phyloP scores from a whole-genome alignment of 2,797 vertebrate species.

The Microctenopoma stevenorrisi region DNA sequence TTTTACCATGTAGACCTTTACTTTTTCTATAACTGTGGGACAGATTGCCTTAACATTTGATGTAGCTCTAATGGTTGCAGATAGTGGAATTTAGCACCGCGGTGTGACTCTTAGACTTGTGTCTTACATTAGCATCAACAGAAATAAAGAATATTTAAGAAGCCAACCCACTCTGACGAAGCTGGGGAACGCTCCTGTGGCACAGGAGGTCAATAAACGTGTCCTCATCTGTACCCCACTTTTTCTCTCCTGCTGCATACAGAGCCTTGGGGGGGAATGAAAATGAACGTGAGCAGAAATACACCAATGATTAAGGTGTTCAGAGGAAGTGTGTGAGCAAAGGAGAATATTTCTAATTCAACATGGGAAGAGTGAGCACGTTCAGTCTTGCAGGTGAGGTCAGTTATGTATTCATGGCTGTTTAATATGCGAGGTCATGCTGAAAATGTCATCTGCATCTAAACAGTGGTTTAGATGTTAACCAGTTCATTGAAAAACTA shows the following conservation, averaged over 20 bases:
- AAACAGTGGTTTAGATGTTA: not conserved
- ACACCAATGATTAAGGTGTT: not conserved
- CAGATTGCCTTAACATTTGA: too few species aligned
- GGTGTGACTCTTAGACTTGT: too few species aligned
- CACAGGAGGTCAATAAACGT: slow-evolving; percentile 88
- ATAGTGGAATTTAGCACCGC: too few species aligned
- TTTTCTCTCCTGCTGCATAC: slow-evolving; percentile 91
- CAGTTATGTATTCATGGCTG: not conserved
- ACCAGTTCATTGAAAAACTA: not conserved
- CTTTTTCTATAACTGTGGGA: not conserved
- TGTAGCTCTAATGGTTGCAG: too few species aligned
- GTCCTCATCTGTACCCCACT: slow-evolving; percentile 87
- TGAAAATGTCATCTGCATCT: not conserved
- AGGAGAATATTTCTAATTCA: not conserved
- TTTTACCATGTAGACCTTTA: not conserved
- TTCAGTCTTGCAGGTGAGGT: not conserved
- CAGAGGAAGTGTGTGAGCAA: not conserved
- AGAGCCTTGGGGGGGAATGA: slow-evolving; percentile 73
- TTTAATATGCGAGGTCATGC: not conserved
- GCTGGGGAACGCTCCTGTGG: slow-evolving; percentile 86
- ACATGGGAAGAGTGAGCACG: not conserved
- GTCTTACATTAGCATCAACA: not conserved
- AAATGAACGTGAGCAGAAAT: not conserved
- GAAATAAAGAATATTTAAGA: not conserved
- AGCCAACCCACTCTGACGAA: slow-evolving; percentile 81